These are phyloP conservation scores for Harpalus rubripes DNA, from an alignment of 2,888 invertebrate genomes.

Conservation along the genomic window DNA sequence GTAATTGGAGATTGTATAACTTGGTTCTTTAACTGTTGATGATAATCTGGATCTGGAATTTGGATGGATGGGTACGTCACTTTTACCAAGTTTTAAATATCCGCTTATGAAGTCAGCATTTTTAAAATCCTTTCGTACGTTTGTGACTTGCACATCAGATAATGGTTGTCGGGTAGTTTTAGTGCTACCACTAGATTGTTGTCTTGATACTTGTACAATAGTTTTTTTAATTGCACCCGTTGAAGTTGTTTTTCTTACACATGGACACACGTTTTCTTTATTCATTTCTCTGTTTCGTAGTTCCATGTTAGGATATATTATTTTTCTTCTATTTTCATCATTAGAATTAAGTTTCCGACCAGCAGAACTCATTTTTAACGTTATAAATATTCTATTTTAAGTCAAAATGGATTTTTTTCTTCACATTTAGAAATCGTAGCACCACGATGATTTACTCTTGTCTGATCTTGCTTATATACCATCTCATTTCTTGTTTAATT, in stretches of 20 bases:
- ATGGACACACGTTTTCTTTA: slow-evolving; percentile 22
- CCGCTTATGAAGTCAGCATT: background rate
- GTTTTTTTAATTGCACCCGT: slow-evolving; percentile 7
- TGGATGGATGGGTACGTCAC: background rate
- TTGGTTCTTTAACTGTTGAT: background rate
- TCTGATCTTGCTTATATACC: slow-evolving; percentile 42
- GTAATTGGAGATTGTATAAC: background rate
- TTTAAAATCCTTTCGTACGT: background rate
- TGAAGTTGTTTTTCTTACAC: background rate
- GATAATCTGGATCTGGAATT: background rate
- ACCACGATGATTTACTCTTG: slow-evolving; percentile 52
- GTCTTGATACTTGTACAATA: background rate
- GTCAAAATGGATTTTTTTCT: slow-evolving; percentile 13
- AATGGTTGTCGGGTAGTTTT: slow-evolving; percentile 14
- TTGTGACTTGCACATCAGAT: background rate
- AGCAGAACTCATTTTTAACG: slow-evolving; percentile 28
- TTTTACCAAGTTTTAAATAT: background rate
- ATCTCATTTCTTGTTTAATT: background rate
- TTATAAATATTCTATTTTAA: background rate
- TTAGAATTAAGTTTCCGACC: slow-evolving; percentile 15
- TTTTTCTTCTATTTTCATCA: slow-evolving; percentile 6
- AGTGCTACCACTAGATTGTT: background rate
- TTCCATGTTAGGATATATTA: background rate
- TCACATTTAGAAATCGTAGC: slow-evolving; percentile 23
- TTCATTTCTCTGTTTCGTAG: slow-evolving; percentile 14